Conservation (phyloP, 2,113 vertebrate genomes). For the Gnathonemus longibarbis region DNA sequence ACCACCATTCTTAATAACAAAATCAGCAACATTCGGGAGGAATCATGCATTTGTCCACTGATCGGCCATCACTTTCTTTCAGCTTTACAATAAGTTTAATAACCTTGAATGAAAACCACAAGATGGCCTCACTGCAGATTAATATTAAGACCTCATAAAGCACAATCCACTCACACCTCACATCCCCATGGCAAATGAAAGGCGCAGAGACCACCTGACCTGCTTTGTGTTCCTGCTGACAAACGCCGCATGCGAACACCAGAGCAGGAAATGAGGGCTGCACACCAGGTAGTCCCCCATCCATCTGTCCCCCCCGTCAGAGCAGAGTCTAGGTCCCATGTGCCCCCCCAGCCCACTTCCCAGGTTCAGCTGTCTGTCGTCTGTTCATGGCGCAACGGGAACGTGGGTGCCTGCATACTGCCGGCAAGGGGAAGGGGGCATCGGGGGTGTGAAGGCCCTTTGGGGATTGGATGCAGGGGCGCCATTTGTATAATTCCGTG, state of each 20-base stretch:
- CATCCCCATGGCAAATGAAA: neutral
- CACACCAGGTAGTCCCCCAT: conserved; percentile 42
- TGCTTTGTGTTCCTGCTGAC: conserved; percentile 53
- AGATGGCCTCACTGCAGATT: neutral
- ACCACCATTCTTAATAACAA: neutral
- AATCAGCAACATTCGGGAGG: neutral
- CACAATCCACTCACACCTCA: neutral
- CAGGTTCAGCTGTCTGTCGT: conserved; percentile 44
- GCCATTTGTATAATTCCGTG: too few relatives aligned
- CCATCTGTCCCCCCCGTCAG: conserved; percentile 57
- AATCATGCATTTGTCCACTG: neutral
- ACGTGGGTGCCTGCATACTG: neutral
- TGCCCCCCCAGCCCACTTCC: conserved; percentile 39
- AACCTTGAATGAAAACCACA: neutral
- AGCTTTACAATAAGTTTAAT: neutral
- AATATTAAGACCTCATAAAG: neutral
- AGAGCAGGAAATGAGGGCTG: conserved; percentile 59
- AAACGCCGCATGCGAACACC: conserved; percentile 39
- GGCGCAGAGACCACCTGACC: conserved; percentile 58
- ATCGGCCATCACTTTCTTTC: neutral
- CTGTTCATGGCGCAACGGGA: conserved; percentile 28
- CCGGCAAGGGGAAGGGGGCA: neutral
- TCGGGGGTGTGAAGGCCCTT: neutral
- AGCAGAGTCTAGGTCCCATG: conserved; percentile 43
- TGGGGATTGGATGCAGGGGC: neutral